Evolutionary conservation across 2,113 vertebrate genomes (phyloP).

Genomic region (Patagioenas fasciata): DNA sequence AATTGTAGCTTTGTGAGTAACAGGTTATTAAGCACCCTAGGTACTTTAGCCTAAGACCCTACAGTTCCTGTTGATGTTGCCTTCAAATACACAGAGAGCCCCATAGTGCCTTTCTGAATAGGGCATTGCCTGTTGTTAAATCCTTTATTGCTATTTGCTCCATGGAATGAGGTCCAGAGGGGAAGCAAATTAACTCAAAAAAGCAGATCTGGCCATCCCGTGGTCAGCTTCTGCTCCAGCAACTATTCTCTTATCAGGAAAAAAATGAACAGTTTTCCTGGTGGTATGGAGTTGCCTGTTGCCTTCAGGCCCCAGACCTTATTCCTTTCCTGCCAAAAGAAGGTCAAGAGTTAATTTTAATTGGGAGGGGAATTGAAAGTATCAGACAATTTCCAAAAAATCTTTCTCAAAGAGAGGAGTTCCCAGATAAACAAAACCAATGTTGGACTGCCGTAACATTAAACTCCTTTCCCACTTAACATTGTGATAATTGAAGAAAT

Average conservation of each 20-base stretch:
- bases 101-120: not conserved
- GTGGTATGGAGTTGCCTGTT: conserved; percentile 27
- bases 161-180: conserved; percentile 1
- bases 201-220: conserved; percentile 7
- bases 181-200: conserved; percentile 14
- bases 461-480: not conserved
- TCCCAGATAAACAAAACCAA: not conserved
- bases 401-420: not conserved
- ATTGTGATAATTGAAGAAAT: not conserved
- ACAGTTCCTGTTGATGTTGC: conserved; percentile 39
- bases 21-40: not conserved
- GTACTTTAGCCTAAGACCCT: not conserved
- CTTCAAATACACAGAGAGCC: conserved; percentile 38
- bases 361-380: not conserved
- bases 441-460: not conserved
- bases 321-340: conserved; percentile 41
- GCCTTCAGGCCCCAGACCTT: conserved; percentile 39
- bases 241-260: conserved; percentile 47
- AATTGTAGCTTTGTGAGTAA: not conserved
- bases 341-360: conserved; percentile 21
- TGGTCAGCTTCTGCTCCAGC: conserved; percentile 40
- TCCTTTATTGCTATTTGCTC: conserved; percentile 31
- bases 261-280: conserved; percentile 34
- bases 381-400: conserved; percentile 32
- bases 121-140: conserved; percentile 27